Evolutionary conservation across 2,113 vertebrate species (phyloP).

Genomic region (Cynoglossus semilaevis): DNA sequence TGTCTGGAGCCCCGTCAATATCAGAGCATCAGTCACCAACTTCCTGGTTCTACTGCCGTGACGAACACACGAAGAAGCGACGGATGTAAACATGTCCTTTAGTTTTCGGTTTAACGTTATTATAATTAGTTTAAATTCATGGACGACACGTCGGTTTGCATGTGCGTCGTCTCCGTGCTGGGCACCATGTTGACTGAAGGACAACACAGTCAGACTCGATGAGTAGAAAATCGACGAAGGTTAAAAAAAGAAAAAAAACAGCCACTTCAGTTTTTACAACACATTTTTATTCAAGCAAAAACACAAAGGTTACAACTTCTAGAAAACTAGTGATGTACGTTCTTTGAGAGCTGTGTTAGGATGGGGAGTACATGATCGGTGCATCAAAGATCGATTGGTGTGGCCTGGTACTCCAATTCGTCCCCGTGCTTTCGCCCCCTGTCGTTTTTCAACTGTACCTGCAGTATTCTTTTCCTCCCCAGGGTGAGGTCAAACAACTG

Average conservation of each 20-base stretch:
- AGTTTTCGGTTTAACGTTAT: background rate
- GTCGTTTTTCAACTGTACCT: background rate
- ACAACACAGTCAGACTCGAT: slow-evolving; percentile 23
- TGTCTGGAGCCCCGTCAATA: background rate
- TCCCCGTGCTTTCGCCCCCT: background rate
- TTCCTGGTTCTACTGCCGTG: slow-evolving; percentile 26
- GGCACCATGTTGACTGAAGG: slow-evolving; percentile 32
- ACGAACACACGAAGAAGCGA: slow-evolving; percentile 29
- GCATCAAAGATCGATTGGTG: no score
- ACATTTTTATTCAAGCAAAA: no score
- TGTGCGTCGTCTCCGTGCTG: no score
- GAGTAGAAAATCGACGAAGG: background rate
- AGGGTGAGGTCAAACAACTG: background rate
- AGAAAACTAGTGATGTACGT: no score
- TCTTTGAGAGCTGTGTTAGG: no score
- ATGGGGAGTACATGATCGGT: no score
- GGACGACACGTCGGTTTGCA: no score
- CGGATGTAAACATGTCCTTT: slow-evolving; percentile 44
- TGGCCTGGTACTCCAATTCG: no score
- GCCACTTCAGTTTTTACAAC: no score
- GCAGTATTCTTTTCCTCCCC: slow-evolving; percentile 6
- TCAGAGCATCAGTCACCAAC: no score
- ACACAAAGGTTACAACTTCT: no score
- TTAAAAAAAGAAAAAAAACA: background rate
- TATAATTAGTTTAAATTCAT: background rate